Percentiles rank a stretch among this genome's conserved stretches.
phyloP scores from a whole-genome alignment of 2,797 vertebrate genomes.

The Nasua narica region DNA sequence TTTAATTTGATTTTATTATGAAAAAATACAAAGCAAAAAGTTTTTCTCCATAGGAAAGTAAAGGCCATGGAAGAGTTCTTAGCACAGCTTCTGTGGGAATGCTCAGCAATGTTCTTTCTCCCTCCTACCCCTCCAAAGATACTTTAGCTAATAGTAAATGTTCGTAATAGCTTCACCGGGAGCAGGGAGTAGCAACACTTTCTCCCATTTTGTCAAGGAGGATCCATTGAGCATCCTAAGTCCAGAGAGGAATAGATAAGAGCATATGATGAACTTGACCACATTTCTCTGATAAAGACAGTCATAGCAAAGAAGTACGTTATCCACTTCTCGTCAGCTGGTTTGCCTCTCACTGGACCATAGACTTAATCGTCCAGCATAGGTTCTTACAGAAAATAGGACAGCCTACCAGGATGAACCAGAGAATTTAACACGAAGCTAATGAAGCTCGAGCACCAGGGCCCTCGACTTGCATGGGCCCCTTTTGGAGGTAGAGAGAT shows the following conservation, averaged over 20 bases:
- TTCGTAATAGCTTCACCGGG: not conserved
- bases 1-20: conserved; percentile 40
- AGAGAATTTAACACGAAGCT: not conserved
- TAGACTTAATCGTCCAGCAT: not conserved
- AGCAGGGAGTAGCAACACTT: not conserved
- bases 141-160: not conserved
- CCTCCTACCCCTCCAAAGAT: not conserved
- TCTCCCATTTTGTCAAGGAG: not conserved
- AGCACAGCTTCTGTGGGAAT: not conserved
- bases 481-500: not conserved
- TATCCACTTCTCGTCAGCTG: not conserved
- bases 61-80: not conserved
- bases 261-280: not conserved
- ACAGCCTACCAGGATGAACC: not conserved
- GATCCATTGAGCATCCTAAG: not conserved
- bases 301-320: not conserved
- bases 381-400: not conserved
- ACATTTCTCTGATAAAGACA: not conserved
- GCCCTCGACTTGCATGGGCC: not conserved
- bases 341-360: not conserved
- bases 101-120: not conserved
- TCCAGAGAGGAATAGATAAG: not conserved
- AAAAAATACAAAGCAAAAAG: not conserved
- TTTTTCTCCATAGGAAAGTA: conserved; percentile 18
- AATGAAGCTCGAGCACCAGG: not conserved